Base-by-base conservation (phyloP, 2,888 invertebrate species). In the Oligia strigilis region DNA sequence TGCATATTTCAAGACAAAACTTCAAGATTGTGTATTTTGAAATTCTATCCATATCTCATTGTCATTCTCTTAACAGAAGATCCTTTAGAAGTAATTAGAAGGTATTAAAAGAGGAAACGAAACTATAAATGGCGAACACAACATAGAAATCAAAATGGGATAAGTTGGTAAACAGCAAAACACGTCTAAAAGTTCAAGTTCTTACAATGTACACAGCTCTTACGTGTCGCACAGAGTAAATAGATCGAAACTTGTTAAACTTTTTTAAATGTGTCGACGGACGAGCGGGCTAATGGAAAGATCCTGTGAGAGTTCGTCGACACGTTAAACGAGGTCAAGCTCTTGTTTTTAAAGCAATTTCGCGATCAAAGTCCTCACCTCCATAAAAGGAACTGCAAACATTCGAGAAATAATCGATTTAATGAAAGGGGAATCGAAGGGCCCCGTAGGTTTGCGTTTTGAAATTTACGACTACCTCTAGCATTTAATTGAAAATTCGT, bases 371-470 rank as follows among this genome's bases (percentile, higher is more conserved):
- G 93, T 92, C 91, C 91, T 94, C 92, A 93, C 93, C 94, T 93
- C 91, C 91, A 94, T 94, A 94, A 95, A 95, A 94, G 93, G 92
- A 89, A 92, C 91, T 88, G 93, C 93, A 95, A 95, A 95, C 94
- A 94, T 92, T 91, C 90, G 88, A 89, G 91, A 92, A 90, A 93
- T 95, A 95, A 96, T 96, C 94, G 95, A 95, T 95, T 95, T 95
- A 96, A 95, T 95, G 95, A 95, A 95, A 95, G 94, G 93, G 94
- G 94, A 94, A 94, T 95, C 94, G 95, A 94, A 94, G 93, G 94
- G 94, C 90, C 91, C 93, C 90, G 91, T 92, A 94, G 93, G 95
- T 95, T 95, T 93, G 93, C 94, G 91, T 93, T 94, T 93, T 94
- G 90, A 93, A 96, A 96, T 96, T 96, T 96, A 96, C 95, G 95